Percentiles rank a stretch among this genome's conserved stretches.
These are phyloP conservation scores for Phymatocera aterrima DNA, from an alignment of 2,888 invertebrate genomes.

Conservation along the genomic window DNA sequence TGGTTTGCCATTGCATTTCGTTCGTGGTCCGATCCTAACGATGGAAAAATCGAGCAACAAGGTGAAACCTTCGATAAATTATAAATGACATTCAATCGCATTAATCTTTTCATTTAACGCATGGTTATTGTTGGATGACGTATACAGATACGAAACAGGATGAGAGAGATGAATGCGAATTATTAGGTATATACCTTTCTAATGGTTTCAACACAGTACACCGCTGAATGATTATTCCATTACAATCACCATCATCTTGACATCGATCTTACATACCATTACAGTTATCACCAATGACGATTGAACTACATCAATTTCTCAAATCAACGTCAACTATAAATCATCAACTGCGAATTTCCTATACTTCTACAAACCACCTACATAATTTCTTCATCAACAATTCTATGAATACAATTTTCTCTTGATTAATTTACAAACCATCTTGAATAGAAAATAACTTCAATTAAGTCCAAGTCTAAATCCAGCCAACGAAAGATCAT, in stretches of 20 bases:
- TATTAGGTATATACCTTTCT: not conserved
- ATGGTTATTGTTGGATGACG: not conserved
- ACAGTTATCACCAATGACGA: not conserved
- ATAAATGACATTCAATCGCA: constrained; percentile 15
- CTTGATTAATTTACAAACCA: not conserved
- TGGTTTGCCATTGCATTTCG: constrained; percentile 90
- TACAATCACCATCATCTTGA: not conserved
- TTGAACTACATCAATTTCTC: not conserved
- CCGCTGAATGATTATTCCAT: not conserved
- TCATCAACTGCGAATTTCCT: not conserved
- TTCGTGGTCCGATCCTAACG: constrained; percentile 85
- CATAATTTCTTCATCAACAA: not conserved
- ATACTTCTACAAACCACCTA: not conserved
- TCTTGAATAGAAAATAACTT: not conserved
- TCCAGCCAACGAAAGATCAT: not conserved
- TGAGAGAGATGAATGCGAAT: not conserved
- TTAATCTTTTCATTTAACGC: not conserved
- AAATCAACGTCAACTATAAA: not conserved
- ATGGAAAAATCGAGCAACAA: constrained; percentile 85
- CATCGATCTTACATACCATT: not conserved
- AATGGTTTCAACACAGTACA: not conserved
- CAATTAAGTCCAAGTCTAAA: not conserved
- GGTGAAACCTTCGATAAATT: constrained; percentile 74
- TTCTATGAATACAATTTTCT: not conserved
- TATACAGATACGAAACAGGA: not conserved